These are phyloP conservation scores for Encarsia formosa DNA, from an alignment of 2,888 invertebrate genomes.

Conservation along the genomic window DNA sequence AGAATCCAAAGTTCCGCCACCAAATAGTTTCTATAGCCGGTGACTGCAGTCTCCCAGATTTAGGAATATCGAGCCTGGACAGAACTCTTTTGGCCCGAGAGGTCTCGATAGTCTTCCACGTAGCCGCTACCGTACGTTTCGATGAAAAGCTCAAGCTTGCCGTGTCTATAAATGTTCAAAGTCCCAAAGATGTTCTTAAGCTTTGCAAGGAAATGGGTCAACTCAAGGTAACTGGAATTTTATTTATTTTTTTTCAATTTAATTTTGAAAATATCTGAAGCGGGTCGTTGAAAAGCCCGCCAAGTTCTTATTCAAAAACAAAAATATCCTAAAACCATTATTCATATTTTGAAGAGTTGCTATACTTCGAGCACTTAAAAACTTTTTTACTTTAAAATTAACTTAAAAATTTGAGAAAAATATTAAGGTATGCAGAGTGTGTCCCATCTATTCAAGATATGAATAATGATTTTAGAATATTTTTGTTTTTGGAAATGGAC, in stretches of 20 bases:
- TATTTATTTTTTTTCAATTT: no score
- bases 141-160: slow-evolving; percentile 72
- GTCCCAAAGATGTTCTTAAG: slow-evolving; percentile 62
- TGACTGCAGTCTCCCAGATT: slow-evolving; percentile 59
- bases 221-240: slow-evolving; percentile 51
- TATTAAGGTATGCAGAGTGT: no score
- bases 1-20: slow-evolving; percentile 62
- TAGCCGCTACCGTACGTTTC: slow-evolving; percentile 62
- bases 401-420: no score
- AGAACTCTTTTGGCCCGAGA: slow-evolving; percentile 54
- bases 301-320: no score
- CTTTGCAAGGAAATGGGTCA: slow-evolving; percentile 64
- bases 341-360: no score
- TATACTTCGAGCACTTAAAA: no score
- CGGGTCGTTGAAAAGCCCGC: no score
- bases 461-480: no score
- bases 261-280: no score
- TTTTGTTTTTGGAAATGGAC: no score
- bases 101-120: slow-evolving; percentile 57
- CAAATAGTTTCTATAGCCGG: slow-evolving; percentile 57
- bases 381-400: no score
- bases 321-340: no score
- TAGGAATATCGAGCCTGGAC: slow-evolving; percentile 60
- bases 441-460: not conserved
- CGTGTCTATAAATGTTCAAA: slow-evolving; percentile 69